Evolutionary conservation across 2,888 invertebrate genomes (phyloP), one percentile per base, ranked within the genome.

Genomic region (Hylaea fasciaria): DNA sequence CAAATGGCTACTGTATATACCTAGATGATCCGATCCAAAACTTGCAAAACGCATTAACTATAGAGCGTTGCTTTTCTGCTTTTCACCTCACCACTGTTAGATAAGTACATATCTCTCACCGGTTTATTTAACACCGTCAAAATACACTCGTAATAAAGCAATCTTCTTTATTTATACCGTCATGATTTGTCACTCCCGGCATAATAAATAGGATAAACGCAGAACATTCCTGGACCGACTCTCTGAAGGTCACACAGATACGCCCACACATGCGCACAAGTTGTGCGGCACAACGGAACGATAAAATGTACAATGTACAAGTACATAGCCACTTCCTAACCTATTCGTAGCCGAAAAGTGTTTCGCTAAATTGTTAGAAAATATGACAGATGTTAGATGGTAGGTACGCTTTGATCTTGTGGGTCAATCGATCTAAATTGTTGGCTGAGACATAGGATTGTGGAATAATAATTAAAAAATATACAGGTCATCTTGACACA

Each of bases 211-310:
- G 73, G 67, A 73, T 77, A 57, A 58, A 69, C 62, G 56, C 69
- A 43, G 81, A 82, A 81, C 85, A 85, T 86, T 84, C 82, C 78
- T 78, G 78, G 77, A 71, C 77, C 71, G 74, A 76, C 73, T 75
- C 64, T 64, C 69, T 68, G 86, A 89, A 88, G 88, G 89, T 82
- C 78, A 65, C 56, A 8, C 10, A 32, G 14, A 49, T 28, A 70
- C 86, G 73, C 88, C 86, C 80, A 86, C 89, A 35, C 47, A 22
- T 22, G 5, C 22, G 5, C 22, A 22, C n/a, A n/a, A n/a, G n/a
- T n/a, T n/a, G n/a, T n/a, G n/a, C n/a, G n/a, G n/a, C n/a, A n/a
- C n/a, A n/a, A n/a, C 22, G 2, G 12, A 17, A 52, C 52, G 59
- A 82, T 79, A 80, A 81, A 82, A 80, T 82, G 81, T 82, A 76